Evolutionary conservation across 2,113 vertebrate genomes (phyloP).

Genomic region (Alethe castanea): DNA sequence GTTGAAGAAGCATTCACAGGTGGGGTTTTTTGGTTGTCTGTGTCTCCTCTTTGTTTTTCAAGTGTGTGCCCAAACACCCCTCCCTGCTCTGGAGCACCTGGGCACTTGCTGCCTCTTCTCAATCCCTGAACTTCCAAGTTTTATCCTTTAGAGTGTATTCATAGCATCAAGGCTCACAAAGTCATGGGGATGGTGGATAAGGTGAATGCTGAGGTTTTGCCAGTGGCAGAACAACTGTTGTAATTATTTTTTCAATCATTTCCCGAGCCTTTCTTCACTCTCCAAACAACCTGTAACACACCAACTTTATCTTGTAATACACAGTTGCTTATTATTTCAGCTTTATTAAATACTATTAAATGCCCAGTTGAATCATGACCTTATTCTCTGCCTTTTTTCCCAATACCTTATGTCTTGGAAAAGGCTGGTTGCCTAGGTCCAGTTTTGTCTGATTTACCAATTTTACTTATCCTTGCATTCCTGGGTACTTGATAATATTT

Average conservation of each 20-base stretch:
- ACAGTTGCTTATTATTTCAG: conserved; percentile 7
- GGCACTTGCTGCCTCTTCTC: not conserved
- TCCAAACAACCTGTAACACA: not conserved
- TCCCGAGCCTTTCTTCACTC: not conserved
- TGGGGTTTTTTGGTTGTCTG: not conserved
- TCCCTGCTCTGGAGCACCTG: not conserved
- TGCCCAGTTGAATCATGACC: not conserved
- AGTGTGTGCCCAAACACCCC: not conserved
- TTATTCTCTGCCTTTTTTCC: not conserved
- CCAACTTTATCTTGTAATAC: not conserved
- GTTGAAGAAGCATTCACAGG: not conserved
- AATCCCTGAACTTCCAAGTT: not conserved
- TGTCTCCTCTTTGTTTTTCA: not conserved
- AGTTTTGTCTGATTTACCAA: not conserved
- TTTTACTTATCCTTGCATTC: not conserved
- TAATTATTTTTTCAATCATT: not conserved
- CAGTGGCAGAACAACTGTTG: not conserved
- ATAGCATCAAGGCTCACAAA: not conserved
- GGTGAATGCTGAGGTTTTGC: not conserved
- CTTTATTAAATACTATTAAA: not conserved
- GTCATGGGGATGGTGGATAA: not conserved
- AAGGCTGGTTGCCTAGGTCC: not conserved
- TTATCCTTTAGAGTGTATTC: not conserved
- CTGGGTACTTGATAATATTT: not conserved
- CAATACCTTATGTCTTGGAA: not conserved